These are phyloP conservation scores for Eudemis profundana DNA, from an alignment of 2,888 invertebrate genomes.

Conservation along the genomic window DNA sequence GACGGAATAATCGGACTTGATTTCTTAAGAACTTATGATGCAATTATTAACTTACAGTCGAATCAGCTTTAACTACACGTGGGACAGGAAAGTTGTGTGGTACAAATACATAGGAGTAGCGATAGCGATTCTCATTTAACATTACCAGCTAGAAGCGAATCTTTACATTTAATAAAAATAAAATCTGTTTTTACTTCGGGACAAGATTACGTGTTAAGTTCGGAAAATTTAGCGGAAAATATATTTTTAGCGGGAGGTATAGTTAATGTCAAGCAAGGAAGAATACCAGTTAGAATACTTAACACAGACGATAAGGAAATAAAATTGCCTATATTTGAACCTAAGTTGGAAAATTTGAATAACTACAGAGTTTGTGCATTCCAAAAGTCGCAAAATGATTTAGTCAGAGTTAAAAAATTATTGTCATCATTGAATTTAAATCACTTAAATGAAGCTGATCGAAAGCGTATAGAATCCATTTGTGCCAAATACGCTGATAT, in stretches of 20 bases:
- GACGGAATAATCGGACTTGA: no score
- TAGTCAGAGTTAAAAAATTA: conserved; percentile 6
- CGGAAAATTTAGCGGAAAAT: conserved; percentile 3
- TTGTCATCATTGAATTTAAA: neutral
- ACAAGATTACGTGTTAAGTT: conserved; percentile 1
- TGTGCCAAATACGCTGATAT: conserved; percentile 1
- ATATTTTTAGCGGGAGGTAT: conserved; percentile 11
- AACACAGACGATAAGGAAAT: neutral
- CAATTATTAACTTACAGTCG: no score
- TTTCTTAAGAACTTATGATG: no score
- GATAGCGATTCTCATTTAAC: no score
- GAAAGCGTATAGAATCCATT: neutral
- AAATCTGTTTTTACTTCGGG: no score
- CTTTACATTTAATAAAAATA: conserved; percentile 12
- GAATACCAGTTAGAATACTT: conserved; percentile 4
- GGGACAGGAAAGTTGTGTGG: no score
- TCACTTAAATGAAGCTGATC: neutral
- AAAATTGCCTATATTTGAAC: no score
- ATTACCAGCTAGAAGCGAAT: conserved; percentile 12
- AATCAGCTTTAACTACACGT: no score
- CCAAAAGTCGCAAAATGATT: neutral
- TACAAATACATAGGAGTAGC: no score
- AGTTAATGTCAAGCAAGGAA: conserved; percentile 3
- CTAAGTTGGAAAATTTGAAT: neutral
- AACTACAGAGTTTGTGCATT: neutral